Evolutionary conservation across 2,797 vertebrate species (phyloP).

Genomic region (Myotis myotis): DNA sequence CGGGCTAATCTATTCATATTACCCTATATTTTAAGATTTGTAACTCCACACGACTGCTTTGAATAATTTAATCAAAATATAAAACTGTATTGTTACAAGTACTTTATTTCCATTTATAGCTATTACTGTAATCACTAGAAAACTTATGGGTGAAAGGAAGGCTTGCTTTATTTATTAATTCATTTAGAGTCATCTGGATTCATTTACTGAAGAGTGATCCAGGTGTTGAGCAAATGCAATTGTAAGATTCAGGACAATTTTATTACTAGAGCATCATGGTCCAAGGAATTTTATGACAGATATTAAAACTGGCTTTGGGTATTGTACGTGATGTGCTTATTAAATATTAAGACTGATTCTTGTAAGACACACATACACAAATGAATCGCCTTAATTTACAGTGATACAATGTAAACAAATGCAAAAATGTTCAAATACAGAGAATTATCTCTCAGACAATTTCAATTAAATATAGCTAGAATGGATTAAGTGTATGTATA

Average conservation of each 20-base stretch:
- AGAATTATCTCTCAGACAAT: background rate
- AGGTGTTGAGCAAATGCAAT: slow-evolving; percentile 27
- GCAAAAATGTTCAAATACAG: slow-evolving; percentile 3
- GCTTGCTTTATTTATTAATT: slow-evolving; percentile 52
- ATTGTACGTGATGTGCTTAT: background rate
- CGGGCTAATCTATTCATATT: background rate
- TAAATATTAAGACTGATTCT: slow-evolving; percentile 32
- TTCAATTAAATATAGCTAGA: background rate
- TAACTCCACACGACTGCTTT: background rate
- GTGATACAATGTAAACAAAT: background rate
- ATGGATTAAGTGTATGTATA: background rate
- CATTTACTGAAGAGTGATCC: background rate
- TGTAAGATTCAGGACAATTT: slow-evolving; percentile 35
- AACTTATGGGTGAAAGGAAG: background rate
- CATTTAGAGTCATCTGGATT: slow-evolving; percentile 27
- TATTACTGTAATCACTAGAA: background rate
- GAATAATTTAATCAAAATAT: slow-evolving; percentile 44
- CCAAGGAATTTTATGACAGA: slow-evolving; percentile 45
- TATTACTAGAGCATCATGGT: slow-evolving; percentile 5
- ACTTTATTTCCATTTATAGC: slow-evolving; percentile 34
- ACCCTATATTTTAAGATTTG: background rate
- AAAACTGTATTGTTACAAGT: background rate
- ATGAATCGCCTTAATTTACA: background rate
- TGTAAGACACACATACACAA: background rate
- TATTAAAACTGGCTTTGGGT: slow-evolving; percentile 36